Conservation (phyloP, 35 echinoderm and acorn worm genomes). For the Lytechinus pictus region DNA sequence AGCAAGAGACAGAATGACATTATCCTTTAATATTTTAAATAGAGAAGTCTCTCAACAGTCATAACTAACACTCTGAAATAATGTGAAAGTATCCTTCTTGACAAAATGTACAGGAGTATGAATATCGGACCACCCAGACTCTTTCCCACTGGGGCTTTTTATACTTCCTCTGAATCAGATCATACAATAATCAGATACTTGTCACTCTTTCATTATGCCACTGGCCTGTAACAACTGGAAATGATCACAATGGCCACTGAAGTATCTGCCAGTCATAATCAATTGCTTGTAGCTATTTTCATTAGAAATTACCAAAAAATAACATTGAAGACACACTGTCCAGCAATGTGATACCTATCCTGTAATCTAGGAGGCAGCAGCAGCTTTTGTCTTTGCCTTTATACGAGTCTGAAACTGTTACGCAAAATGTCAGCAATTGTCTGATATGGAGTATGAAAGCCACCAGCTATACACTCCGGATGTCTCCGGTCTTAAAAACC, state of each 20-base stretch:
- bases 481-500: too few species aligned
- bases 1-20: too few species aligned
- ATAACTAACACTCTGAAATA: neutral
- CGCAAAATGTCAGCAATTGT: too few species aligned
- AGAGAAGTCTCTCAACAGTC: neutral
- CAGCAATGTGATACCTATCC: too few species aligned
- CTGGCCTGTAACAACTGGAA: neutral
- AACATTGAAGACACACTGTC: too few species aligned
- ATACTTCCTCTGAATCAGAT: conserved; percentile 2
- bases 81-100: neutral
- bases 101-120: neutral
- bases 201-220: neutral
- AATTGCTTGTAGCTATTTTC: neutral
- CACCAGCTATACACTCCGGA: too few species aligned
- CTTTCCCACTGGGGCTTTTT: neutral
- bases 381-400: too few species aligned
- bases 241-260: neutral
- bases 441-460: too few species aligned
- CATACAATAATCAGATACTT: neutral
- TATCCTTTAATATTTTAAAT: too few species aligned
- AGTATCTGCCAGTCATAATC: neutral
- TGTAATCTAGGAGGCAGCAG: too few species aligned
- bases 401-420: too few species aligned
- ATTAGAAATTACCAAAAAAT: too few species aligned
- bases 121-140: neutral